Evolutionary conservation across 2,113 vertebrate species (phyloP).

Genomic region (Echinops telfairi): DNA sequence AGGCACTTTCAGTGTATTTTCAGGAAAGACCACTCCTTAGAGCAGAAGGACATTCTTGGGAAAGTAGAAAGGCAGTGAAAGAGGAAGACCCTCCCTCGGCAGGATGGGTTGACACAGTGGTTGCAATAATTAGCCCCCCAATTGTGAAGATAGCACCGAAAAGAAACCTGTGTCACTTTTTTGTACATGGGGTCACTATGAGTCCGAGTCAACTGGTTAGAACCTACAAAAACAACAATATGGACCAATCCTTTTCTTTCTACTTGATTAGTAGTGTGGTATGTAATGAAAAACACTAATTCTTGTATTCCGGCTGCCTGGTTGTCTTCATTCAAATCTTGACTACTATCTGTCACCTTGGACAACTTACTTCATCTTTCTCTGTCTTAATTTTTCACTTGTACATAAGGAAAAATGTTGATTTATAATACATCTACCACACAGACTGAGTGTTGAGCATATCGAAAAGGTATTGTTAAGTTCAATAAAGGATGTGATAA

Average conservation of each 20-base stretch:
- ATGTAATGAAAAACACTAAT: background rate
- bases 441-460: background rate
- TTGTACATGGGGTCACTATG: too few relatives aligned
- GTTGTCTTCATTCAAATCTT: background rate
- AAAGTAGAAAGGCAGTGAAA: too few relatives aligned
- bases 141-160: too few relatives aligned
- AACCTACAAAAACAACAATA: too few relatives aligned
- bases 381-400: background rate
- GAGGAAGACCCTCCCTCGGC: too few relatives aligned
- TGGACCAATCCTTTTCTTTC: background rate
- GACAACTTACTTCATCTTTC: background rate
- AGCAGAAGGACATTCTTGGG: too few relatives aligned
- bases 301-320: background rate
- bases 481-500: constrained; percentile 34
- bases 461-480: constrained; percentile 20
- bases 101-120: too few relatives aligned
- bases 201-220: too few relatives aligned
- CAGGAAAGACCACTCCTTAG: too few relatives aligned
- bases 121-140: too few relatives aligned
- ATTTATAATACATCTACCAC: background rate
- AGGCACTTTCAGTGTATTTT: too few relatives aligned
- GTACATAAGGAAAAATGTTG: background rate
- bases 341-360: background rate
- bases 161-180: too few relatives aligned
- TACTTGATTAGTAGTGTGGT: background rate